Conservation (phyloP, 2,113 vertebrate species). For the Brachirus orientalis region DNA sequence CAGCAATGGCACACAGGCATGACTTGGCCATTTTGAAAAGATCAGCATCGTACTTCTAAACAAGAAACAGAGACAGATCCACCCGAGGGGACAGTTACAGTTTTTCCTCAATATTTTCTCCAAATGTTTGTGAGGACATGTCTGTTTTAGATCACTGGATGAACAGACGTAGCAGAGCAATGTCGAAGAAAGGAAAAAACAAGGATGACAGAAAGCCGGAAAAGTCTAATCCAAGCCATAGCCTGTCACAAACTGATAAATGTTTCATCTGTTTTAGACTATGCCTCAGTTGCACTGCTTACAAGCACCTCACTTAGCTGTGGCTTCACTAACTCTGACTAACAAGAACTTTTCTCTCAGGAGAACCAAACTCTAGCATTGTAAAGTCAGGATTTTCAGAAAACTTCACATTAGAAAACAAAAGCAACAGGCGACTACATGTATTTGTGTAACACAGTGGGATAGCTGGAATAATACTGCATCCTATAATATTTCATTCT, state of each 20-base stretch:
- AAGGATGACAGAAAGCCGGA: constrained; percentile 13
- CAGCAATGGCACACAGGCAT: constrained; percentile 94
- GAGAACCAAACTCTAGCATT: constrained; percentile 1
- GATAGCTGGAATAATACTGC: not conserved
- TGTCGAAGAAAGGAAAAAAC: constrained; percentile 3
- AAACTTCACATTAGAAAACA: not conserved
- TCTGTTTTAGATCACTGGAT: constrained; percentile 7
- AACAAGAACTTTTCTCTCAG: constrained; percentile 23
- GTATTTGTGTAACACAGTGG: constrained; percentile 7
- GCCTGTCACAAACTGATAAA: constrained; percentile 65
- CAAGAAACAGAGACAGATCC: constrained; percentile 42
- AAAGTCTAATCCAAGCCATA: constrained; percentile 13
- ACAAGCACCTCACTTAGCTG: constrained; percentile 29
- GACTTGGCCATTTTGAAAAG: constrained; percentile 95
- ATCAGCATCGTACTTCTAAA: constrained; percentile 93
- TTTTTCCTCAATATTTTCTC: not conserved
- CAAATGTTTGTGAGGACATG: not conserved
- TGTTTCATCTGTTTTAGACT: constrained; percentile 58
- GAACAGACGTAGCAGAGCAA: constrained; percentile 5
- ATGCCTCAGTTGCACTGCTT: constrained; percentile 45
- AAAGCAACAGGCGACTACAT: not conserved
- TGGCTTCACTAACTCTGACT: constrained; percentile 44
- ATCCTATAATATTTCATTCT: not conserved
- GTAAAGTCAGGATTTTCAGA: constrained; percentile 14
- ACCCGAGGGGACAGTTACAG: not conserved